Conservation (phyloP, 2,113 vertebrate species). For the Ellobius talpinus region DNA sequence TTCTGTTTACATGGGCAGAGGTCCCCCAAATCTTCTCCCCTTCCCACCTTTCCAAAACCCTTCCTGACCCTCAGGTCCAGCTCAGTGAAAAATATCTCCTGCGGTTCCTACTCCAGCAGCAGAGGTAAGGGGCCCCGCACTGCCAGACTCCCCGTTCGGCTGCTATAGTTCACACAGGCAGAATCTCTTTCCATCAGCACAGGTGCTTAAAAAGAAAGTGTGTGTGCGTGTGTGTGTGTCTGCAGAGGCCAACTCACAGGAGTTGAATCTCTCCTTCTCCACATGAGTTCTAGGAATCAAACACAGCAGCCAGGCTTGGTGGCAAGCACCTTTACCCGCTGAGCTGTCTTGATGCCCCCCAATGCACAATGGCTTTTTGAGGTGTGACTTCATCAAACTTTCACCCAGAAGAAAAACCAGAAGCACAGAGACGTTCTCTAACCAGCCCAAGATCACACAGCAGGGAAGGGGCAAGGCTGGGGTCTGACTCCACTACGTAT, state of each 20-base stretch:
- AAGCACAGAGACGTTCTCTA: background rate
- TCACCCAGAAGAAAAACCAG: conserved; percentile 22
- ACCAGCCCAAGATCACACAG: background rate
- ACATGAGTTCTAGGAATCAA: background rate
- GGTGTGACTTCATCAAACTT: background rate
- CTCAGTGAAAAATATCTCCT: background rate
- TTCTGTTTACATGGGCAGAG: background rate
- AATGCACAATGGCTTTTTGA: background rate
- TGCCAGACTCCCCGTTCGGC: background rate
- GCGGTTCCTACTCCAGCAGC: background rate
- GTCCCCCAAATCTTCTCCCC: background rate
- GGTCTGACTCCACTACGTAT: background rate
- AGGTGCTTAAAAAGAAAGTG: background rate
- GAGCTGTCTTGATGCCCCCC: background rate
- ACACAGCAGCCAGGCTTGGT: background rate
- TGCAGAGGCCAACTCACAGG: background rate
- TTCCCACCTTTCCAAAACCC: background rate
- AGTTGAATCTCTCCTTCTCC: background rate
- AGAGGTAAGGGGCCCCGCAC: background rate
- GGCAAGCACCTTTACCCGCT: background rate
- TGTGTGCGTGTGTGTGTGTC: no score
- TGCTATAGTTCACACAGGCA: background rate
- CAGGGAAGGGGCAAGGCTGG: background rate
- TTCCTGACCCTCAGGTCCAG: background rate
- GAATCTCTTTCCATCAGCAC: background rate